Conservation (phyloP, 2,113 vertebrate genomes). For the Otolemur garnettii region DNA sequence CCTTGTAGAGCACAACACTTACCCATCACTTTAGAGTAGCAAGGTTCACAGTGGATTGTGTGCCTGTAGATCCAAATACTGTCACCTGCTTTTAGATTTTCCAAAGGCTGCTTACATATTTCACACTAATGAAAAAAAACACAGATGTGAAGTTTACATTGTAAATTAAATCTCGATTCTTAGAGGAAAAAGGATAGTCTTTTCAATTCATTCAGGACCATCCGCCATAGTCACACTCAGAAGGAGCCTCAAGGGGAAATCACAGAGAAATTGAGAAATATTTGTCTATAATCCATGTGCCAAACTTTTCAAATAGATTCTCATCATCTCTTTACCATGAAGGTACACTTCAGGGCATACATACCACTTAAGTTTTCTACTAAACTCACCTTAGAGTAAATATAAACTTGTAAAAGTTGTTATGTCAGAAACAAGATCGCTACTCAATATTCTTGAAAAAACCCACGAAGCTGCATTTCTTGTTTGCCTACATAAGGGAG, state of each 20-base stretch:
- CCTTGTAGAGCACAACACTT: constrained; percentile 72
- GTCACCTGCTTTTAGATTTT: constrained; percentile 95
- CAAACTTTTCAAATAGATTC: neutral
- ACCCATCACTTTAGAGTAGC: constrained; percentile 95
- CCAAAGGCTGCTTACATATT: constrained; percentile 92
- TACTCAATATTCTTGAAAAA: neutral
- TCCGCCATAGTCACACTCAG: neutral
- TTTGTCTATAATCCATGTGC: neutral
- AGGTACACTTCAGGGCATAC: neutral
- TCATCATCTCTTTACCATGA: neutral
- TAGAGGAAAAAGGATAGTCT: neutral
- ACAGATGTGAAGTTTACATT: constrained; percentile 36
- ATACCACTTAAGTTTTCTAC: neutral
- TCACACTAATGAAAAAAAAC: constrained; percentile 90
- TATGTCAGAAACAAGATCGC: neutral
- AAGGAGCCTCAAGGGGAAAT: neutral
- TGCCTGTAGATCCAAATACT: constrained; percentile 96
- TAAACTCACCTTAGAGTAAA: neutral
- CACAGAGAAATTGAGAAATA: neutral
- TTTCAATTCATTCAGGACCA: neutral
- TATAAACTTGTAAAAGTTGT: neutral
- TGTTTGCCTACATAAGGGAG: neutral
- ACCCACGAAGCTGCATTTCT: neutral
- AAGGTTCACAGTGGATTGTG: constrained; percentile 94
- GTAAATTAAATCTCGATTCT: neutral